A percentile compares a stretch with the other conserved stretches of the same genome.
These are phyloP conservation scores for Antheraea yamamai DNA, from an alignment of 2,888 invertebrate species.

Conservation along the genomic window DNA sequence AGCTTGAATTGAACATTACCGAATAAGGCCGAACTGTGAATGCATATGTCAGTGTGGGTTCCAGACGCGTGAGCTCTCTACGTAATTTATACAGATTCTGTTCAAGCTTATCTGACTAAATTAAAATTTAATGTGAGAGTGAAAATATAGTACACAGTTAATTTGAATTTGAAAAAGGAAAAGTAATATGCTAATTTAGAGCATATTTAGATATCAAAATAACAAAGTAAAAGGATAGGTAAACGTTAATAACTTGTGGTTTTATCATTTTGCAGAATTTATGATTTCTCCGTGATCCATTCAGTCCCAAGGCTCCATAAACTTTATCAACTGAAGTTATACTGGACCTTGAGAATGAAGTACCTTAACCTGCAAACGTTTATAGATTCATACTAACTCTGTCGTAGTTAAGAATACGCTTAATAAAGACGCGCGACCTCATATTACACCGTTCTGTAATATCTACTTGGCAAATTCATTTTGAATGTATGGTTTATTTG, in stretches of 20 bases:
- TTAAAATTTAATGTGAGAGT: no score
- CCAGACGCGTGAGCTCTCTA: no score
- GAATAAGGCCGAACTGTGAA: no score
- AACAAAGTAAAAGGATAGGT: background rate
- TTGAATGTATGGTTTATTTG: background rate
- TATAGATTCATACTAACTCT: slow-evolving; percentile 4
- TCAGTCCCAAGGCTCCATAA: background rate
- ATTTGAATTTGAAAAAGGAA: background rate
- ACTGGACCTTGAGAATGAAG: slow-evolving; percentile 13
- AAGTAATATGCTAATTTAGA: background rate
- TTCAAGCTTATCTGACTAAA: no score
- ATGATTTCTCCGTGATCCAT: background rate
- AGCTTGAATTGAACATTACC: no score
- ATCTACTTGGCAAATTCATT: background rate
- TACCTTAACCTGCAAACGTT: slow-evolving; percentile 11
- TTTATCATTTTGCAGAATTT: background rate
- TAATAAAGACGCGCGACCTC: background rate
- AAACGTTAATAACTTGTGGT: background rate
- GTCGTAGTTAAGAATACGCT: slow-evolving; percentile 13
- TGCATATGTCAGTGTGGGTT: no score
- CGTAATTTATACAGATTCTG: no score
- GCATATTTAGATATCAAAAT: background rate
- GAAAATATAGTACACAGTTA: background rate
- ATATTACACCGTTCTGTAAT: slow-evolving; percentile 15
- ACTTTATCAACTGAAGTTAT: slow-evolving; percentile 1